phyloP scores from a whole-genome alignment of 2,888 invertebrate species.

The Sericinus montela region DNA sequence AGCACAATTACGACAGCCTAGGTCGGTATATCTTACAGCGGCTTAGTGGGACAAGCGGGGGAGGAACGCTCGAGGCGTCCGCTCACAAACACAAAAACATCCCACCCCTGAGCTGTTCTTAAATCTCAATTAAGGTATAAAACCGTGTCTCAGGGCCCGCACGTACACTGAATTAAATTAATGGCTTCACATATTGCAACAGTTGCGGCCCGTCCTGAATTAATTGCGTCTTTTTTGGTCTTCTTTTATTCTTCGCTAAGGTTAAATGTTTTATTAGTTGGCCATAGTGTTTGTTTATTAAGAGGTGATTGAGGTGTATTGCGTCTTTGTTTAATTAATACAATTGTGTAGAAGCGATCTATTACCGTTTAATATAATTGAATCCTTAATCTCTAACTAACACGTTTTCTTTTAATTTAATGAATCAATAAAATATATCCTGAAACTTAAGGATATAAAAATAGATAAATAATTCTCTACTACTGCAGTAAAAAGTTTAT shows the following conservation, averaged over 20 bases:
- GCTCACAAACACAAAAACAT: slow-evolving; percentile 51
- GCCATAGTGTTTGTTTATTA: slow-evolving; percentile 53
- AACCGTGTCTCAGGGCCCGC: slow-evolving; percentile 70
- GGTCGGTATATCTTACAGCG: slow-evolving; percentile 21
- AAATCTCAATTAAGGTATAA: slow-evolving; percentile 78
- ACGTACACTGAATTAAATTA: slow-evolving; percentile 78
- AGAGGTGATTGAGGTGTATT: slow-evolving; percentile 35
- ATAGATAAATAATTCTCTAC: too few species aligned
- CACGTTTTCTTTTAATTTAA: too few species aligned
- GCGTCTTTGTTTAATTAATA: slow-evolving; percentile 32
- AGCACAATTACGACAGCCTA: slow-evolving; percentile 11
- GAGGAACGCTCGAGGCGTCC: slow-evolving; percentile 35
- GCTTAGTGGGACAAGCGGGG: slow-evolving; percentile 30
- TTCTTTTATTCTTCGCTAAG: slow-evolving; percentile 44
- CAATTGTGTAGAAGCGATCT: neutral
- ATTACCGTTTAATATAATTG: too few species aligned
- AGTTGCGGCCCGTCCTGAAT: slow-evolving; percentile 52
- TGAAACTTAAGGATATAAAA: too few species aligned
- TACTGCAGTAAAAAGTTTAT: too few species aligned
- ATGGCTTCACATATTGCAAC: slow-evolving; percentile 76
- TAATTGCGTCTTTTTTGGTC: slow-evolving; percentile 67
- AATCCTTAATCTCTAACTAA: too few species aligned
- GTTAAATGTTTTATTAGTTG: slow-evolving; percentile 71
- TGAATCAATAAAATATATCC: too few species aligned
- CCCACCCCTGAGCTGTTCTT: slow-evolving; percentile 61